Evolutionary conservation across 2,113 vertebrate genomes (phyloP), one percentile per base, ranked within the genome.

Genomic region (Leucopsar rothschildi): DNA sequence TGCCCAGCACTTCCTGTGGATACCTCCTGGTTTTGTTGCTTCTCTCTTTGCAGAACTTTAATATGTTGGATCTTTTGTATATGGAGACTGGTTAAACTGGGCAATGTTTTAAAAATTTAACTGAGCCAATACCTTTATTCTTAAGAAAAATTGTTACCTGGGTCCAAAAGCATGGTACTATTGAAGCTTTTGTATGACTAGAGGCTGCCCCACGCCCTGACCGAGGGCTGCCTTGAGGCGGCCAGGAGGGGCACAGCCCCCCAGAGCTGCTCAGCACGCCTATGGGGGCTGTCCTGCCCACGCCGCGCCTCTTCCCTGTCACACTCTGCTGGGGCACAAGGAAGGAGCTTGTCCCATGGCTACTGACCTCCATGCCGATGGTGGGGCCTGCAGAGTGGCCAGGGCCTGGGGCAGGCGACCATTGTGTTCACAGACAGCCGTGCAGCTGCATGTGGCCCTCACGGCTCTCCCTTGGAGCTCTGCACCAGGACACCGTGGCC

Each of bases 301-400:
- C 2, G 0, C 35, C 3, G 1, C 3, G 0, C 24, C 14, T 9
- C 5, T 6, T 16, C 7, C 9, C 23, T 0, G 0, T 7, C 55
- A 24, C 0, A 0, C 11, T 29, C 31, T 0, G 0, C 4, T 15
- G 12, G 3, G 18, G 18, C 23, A 24, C 29, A 11, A 20, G 17
- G 14, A 28, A 42, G 27, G 8, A 2, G 0, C 35, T 31, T 35
- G 24, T 45, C 23, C 47, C 31, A 2, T 0, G 2, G 3, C 6
- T 22, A 12, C 4, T 1, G 31, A 83, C 55, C 84, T 49, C 14
- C 50, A 24, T 2, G 5, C 2, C 33, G 10, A 2, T 3, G 29
- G 59, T 1, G 0, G 7, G 85, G 45, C 60, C 45, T 14, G 14
- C 0, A 1, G 40, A 22, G 16, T 1, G 8, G 21, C 23, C 5